These are phyloP conservation scores for Himalopsyche tibetana DNA, from an alignment of 2,888 invertebrate genomes.

Conservation along the genomic window DNA sequence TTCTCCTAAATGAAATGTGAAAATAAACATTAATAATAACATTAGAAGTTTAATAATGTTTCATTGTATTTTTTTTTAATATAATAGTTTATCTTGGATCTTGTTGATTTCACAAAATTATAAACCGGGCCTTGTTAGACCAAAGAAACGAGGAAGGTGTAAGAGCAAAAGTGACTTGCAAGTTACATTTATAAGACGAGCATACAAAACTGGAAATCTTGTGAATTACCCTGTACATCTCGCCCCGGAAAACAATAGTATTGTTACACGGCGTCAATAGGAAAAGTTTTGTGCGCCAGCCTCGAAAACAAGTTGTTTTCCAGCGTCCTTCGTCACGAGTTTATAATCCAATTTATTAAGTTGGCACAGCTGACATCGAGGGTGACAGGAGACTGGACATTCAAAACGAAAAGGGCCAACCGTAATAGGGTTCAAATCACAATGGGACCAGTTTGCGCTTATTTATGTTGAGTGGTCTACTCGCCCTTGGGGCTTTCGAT, in stretches of 20 bases:
- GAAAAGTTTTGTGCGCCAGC: slow-evolving; percentile 57
- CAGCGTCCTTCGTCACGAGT: slow-evolving; percentile 64
- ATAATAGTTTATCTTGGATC: no score
- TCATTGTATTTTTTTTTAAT: no score
- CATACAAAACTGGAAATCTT: background rate
- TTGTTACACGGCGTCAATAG: slow-evolving; percentile 46
- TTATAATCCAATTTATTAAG: slow-evolving; percentile 65
- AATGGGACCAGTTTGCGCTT: slow-evolving; percentile 30
- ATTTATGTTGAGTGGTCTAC: slow-evolving; percentile 30
- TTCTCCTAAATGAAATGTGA: no score
- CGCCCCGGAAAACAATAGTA: slow-evolving; percentile 28
- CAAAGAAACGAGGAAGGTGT: background rate
- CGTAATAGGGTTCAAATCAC: slow-evolving; percentile 33
- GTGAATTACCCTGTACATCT: slow-evolving; percentile 16
- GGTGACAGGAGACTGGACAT: slow-evolving; percentile 50
- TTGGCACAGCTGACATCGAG: slow-evolving; percentile 52
- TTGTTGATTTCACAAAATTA: background rate
- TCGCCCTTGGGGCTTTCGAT: slow-evolving; percentile 3
- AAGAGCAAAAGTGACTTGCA: slow-evolving; percentile 26
- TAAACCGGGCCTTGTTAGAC: background rate
- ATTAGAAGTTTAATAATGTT: no score
- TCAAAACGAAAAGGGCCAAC: slow-evolving; percentile 45
- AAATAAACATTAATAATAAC: no score
- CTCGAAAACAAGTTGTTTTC: slow-evolving; percentile 64
- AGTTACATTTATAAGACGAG: background rate